Evolutionary conservation across 2,113 vertebrate species (phyloP).

Genomic region (Erinaceus europaeus): DNA sequence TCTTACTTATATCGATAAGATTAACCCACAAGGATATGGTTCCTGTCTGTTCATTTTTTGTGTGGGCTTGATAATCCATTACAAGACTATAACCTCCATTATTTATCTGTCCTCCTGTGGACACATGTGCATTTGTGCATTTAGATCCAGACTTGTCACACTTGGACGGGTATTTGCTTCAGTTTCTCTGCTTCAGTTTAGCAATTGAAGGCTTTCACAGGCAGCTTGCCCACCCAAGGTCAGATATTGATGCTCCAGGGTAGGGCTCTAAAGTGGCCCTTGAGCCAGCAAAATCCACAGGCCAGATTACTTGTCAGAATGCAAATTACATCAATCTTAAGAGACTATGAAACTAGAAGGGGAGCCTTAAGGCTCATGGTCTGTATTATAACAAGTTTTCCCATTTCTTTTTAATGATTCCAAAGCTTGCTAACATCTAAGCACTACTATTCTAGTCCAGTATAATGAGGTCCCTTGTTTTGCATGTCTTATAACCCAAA

Average conservation of each 20-base stretch:
- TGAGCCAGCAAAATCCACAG: too few relatives aligned
- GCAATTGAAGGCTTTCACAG: neutral
- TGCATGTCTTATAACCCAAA: neutral
- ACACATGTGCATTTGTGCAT: neutral
- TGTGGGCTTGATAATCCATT: neutral
- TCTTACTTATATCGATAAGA: too few relatives aligned
- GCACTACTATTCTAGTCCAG: neutral
- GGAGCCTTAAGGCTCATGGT: too few relatives aligned
- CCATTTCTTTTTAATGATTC: neutral
- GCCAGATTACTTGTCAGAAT: neutral
- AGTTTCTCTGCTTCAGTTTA: neutral
- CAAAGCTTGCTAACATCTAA: neutral
- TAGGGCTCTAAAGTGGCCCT: neutral
- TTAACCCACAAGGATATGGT: neutral
- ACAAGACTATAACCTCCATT: neutral
- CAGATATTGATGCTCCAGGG: neutral
- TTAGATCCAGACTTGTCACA: slow-evolving; percentile 4
- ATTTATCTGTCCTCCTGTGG: neutral
- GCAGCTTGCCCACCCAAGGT: neutral
- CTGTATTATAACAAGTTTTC: neutral
- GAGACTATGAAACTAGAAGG: neutral
- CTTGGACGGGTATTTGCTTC: neutral
- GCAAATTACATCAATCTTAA: neutral
- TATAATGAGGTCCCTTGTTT: neutral
- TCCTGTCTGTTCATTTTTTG: neutral